phyloP scores from a whole-genome alignment of 2,113 vertebrate genomes.

The Butastur rufipennis region DNA sequence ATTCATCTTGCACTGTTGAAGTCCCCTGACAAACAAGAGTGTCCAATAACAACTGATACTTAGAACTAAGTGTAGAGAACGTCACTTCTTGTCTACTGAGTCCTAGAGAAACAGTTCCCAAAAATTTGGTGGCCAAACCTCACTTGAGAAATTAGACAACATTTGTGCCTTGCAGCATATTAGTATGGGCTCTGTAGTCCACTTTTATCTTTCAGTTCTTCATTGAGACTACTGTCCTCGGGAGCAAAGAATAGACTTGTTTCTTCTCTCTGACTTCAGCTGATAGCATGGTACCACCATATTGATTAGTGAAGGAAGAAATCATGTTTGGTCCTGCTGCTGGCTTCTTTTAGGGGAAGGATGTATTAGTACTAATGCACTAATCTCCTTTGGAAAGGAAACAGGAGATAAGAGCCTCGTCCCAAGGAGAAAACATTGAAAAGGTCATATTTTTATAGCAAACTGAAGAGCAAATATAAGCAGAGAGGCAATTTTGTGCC shows the following conservation, averaged over 20 bases:
- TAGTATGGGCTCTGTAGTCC: background rate
- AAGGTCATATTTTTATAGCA: slow-evolving; percentile 56
- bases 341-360: background rate
- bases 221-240: background rate
- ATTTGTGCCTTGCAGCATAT: background rate
- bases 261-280: background rate
- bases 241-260: background rate
- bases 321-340: background rate
- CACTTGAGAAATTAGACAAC: background rate
- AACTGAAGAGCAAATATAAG: slow-evolving; percentile 28
- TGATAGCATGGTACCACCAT: background rate
- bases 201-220: background rate
- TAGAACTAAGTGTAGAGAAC: background rate
- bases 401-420: background rate
- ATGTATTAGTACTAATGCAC: background rate
- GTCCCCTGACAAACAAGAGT: background rate
- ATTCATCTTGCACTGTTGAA: background rate
- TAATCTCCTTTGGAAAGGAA: slow-evolving; percentile 39
- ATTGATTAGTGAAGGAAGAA: background rate
- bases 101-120: background rate
- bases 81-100: background rate
- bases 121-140: background rate
- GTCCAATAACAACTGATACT: background rate
- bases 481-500: slow-evolving; percentile 1
- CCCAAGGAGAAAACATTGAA: slow-evolving; percentile 35